A percentile compares a stretch with the other conserved stretches of the same genome.
Conservation (phyloP, 2,888 invertebrate species). For the Tineola bisselliella region DNA sequence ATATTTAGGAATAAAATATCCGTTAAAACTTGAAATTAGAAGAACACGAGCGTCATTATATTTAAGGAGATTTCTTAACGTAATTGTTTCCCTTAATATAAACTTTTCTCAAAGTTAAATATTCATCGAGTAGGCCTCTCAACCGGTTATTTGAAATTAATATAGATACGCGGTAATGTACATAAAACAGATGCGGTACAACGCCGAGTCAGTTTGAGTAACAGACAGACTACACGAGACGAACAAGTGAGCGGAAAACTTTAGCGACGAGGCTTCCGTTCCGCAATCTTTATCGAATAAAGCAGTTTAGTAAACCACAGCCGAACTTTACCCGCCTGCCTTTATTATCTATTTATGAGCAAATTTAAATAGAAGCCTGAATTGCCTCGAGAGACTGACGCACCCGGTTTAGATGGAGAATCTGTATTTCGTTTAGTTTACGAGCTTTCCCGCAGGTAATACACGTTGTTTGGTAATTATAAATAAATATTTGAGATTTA, state of each 20-base stretch:
- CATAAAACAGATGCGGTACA: not conserved
- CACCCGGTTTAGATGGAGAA: constrained; percentile 7
- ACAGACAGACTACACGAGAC: constrained; percentile 1
- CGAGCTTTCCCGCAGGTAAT: constrained; percentile 13
- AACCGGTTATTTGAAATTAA: not conserved
- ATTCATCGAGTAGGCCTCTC: not conserved
- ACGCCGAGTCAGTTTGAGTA: not conserved
- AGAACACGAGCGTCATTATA: constrained; percentile 6
- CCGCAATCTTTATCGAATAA: constrained; percentile 56
- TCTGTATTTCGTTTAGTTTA: constrained; percentile 17
- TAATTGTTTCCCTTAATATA: not conserved
- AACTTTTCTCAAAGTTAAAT: not conserved
- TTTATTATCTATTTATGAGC: constrained; percentile 55
- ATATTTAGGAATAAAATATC: not conserved
- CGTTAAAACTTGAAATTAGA: not conserved
- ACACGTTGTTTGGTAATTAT: not conserved
- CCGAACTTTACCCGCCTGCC: constrained; percentile 33
- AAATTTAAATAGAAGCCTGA: constrained; percentile 41
- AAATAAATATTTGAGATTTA: not conserved
- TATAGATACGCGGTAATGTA: not conserved
- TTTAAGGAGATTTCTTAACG: not conserved
- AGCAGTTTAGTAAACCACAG: constrained; percentile 46
- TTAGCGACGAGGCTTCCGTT: constrained; percentile 22
- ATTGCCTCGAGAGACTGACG: constrained; percentile 18
- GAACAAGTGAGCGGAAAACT: constrained; percentile 20